A percentile compares a stretch with the other conserved stretches of the same genome.
These are phyloP conservation scores for Sycophila sp. DNA, from an alignment of 1,140 invertebrate species.

Conservation along the genomic window DNA sequence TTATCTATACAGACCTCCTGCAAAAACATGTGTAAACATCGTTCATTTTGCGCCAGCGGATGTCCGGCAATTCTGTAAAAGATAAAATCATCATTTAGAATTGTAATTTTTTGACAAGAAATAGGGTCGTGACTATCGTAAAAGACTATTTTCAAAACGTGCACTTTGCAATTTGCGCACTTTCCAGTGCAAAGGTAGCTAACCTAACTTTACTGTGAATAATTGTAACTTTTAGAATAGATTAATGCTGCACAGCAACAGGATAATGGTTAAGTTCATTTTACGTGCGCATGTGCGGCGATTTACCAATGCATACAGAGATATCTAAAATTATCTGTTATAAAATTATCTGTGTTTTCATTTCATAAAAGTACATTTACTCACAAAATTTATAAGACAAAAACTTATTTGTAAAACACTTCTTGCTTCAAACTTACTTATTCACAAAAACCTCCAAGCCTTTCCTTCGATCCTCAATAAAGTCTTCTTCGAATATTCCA, in stretches of 20 bases:
- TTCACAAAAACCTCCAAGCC: conserved; percentile 98
- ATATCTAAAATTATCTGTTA: conserved; percentile 17
- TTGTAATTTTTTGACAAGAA: not conserved
- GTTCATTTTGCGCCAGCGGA: conserved; percentile 99
- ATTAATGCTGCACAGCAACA: not conserved
- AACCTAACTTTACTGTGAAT: conserved; percentile 10
- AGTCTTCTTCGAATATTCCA: conserved; percentile 99
- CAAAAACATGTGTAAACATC: conserved; percentile 99
- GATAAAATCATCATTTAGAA: conserved; percentile 44
- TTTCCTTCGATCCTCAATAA: conserved; percentile 98
- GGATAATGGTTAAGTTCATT: not conserved
- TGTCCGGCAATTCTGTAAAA: conserved; percentile 94
- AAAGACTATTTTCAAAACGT: not conserved
- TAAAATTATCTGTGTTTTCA: conserved; percentile 8
- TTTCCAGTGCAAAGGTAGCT: no score
- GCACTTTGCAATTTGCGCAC: not conserved
- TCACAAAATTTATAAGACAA: no score
- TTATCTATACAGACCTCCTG: conserved; percentile 97
- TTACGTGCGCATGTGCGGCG: not conserved
- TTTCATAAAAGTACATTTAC: not conserved
- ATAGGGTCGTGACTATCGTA: not conserved
- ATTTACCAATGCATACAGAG: conserved; percentile 16
- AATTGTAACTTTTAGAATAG: conserved; percentile 19
- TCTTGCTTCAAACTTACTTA: conserved; percentile 76
- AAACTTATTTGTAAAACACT: not conserved